phyloP scores from a whole-genome alignment of 1,140 invertebrate species.

The Eciton burchellii region DNA sequence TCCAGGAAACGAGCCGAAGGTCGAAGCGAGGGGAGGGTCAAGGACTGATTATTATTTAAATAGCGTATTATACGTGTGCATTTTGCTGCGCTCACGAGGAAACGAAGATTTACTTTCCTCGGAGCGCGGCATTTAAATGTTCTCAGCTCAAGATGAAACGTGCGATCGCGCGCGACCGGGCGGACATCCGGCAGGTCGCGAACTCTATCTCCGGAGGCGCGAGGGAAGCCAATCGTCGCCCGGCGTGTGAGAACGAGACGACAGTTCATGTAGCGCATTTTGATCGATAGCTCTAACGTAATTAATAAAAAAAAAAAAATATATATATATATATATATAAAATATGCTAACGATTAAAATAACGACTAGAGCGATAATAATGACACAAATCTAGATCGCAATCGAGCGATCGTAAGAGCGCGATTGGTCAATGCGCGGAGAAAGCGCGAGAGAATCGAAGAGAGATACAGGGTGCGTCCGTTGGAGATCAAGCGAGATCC shows the following conservation, averaged over 20 bases:
- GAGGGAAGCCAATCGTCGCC: neutral
- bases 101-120: neutral
- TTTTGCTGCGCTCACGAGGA: constrained; percentile 18
- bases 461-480: constrained; percentile 30
- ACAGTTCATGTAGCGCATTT: constrained; percentile 37
- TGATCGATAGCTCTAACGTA: constrained; percentile 55
- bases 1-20: neutral
- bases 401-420: constrained; percentile 14
- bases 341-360: constrained; percentile 54
- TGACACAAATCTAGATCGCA: constrained; percentile 18
- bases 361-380: constrained; percentile 39
- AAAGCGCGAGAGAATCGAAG: neutral
- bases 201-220: neutral
- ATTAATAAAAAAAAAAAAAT: neutral
- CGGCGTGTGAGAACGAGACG: constrained; percentile 21
- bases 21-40: constrained; percentile 51
- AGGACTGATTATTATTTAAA: constrained; percentile 54
- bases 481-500: neutral
- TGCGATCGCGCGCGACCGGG: constrained; percentile 41
- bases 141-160: constrained; percentile 63
- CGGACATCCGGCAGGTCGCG: neutral
- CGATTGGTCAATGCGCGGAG: constrained; percentile 1
- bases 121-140: constrained; percentile 8
- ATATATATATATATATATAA: neutral
- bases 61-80: constrained; percentile 55